phyloP scores from a whole-genome alignment of 2,113 vertebrate species.

The Cyprinodon tularosa region DNA sequence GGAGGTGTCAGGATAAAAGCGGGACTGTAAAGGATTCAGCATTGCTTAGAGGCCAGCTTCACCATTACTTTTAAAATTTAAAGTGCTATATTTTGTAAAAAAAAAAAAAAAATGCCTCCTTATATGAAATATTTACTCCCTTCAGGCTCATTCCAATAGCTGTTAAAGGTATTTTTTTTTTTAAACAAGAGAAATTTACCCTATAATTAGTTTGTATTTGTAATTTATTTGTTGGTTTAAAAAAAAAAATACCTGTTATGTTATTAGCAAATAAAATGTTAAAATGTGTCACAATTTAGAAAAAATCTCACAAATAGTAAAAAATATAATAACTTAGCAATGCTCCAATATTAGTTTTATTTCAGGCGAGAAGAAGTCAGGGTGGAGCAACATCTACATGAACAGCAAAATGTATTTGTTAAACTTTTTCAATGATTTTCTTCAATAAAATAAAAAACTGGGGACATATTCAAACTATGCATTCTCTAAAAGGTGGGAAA shows the following conservation, averaged over 20 bases:
- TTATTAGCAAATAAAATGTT: background rate
- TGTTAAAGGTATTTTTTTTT: no score
- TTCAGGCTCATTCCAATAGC: background rate
- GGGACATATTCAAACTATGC: background rate
- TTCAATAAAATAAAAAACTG: no score
- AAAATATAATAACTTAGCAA: no score
- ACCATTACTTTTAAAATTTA: constrained; percentile 43
- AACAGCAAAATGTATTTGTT: no score
- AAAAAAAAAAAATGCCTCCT: background rate
- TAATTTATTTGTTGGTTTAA: background rate
- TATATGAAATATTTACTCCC: background rate
- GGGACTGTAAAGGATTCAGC: constrained; percentile 16
- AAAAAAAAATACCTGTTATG: background rate
- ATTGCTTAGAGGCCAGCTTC: constrained; percentile 26
- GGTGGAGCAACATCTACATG: no score
- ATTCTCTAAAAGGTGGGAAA: no score
- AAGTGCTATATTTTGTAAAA: constrained; percentile 21
- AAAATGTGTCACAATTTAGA: background rate
- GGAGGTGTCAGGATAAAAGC: constrained; percentile 53
- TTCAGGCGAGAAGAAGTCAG: background rate
- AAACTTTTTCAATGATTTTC: no score
- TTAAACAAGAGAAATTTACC: no score
- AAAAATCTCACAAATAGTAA: no score
- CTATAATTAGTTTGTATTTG: no score
- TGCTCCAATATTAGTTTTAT: background rate